Conservation (phyloP, 2,113 vertebrate genomes). For the Cryptotis parvus region DNA sequence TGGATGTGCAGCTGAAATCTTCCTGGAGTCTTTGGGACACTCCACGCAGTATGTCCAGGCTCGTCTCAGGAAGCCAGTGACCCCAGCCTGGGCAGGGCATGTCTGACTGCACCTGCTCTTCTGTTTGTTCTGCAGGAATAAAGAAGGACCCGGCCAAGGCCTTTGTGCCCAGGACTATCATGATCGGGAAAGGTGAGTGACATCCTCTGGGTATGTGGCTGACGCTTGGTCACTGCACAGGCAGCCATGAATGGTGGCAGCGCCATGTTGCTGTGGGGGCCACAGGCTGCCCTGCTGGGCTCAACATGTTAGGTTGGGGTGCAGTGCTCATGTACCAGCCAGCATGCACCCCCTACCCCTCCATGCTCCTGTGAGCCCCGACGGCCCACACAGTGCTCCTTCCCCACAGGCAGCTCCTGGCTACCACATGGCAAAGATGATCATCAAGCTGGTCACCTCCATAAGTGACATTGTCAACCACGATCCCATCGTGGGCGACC, state of each 20-base stretch:
- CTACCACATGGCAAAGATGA: constrained; percentile 96
- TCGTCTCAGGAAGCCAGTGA: neutral
- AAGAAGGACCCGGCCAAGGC: constrained; percentile 90
- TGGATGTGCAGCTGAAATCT: neutral
- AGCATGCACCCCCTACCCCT: too few relatives aligned
- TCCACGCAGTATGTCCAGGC: neutral
- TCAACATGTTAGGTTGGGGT: too few relatives aligned
- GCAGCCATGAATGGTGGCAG: too few relatives aligned
- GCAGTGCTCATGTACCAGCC: too few relatives aligned
- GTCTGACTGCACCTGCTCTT: neutral
- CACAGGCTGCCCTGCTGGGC: too few relatives aligned
- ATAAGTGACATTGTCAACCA: constrained; percentile 91
- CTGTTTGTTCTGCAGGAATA: constrained; percentile 88
- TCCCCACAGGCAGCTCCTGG: constrained; percentile 91
- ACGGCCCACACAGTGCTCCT: neutral
- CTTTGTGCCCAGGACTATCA: constrained; percentile 93
- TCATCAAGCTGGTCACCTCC: constrained; percentile 93
- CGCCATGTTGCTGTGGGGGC: too few relatives aligned
- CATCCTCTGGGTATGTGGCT: too few relatives aligned
- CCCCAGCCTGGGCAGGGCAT: neutral
- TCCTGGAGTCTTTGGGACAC: neutral
- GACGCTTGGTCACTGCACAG: too few relatives aligned
- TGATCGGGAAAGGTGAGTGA: constrained; percentile 93
- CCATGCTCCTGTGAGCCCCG: rapidly evolving
- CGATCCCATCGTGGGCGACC: constrained; percentile 91